These are phyloP conservation scores for Actinia tenebrosa DNA, from an alignment of 64 coral and sea anemone genomes.

Conservation along the genomic window DNA sequence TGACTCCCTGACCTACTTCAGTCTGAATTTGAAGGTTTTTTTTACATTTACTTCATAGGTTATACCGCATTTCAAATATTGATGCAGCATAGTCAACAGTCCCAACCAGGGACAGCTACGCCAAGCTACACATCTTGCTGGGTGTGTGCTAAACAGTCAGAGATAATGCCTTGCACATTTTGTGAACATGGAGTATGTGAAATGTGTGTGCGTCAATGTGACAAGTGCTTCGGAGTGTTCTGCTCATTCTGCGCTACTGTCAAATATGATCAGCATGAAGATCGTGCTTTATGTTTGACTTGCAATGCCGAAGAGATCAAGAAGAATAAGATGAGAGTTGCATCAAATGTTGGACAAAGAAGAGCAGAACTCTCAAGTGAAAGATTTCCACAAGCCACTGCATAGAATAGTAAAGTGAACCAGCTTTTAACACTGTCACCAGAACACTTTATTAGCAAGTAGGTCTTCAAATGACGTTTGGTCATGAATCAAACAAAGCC, in stretches of 20 bases:
- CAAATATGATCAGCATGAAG: slow-evolving; percentile 76
- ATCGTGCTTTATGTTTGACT: slow-evolving; percentile 69
- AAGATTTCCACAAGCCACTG: slow-evolving; percentile 12
- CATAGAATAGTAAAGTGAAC: too few relatives aligned
- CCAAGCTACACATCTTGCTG: slow-evolving; percentile 37
- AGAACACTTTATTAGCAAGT: background rate
- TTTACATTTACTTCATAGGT: background rate
- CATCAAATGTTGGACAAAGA: background rate
- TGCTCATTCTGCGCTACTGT: slow-evolving; percentile 81
- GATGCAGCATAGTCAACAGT: slow-evolving; percentile 71
- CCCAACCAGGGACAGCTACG: background rate
- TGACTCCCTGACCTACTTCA: too few relatives aligned
- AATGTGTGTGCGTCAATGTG: slow-evolving; percentile 89
- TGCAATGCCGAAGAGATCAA: slow-evolving; percentile 76
- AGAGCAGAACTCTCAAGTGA: background rate
- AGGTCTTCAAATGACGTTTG: too few relatives aligned
- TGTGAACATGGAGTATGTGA: slow-evolving; percentile 85
- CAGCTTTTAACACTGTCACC: too few relatives aligned
- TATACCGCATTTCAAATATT: slow-evolving; percentile 64
- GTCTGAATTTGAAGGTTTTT: too few relatives aligned
- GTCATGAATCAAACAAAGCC: too few relatives aligned
- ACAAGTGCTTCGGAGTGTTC: slow-evolving; percentile 81
- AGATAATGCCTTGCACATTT: slow-evolving; percentile 84
- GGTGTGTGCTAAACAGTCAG: slow-evolving; percentile 57
- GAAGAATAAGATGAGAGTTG: slow-evolving; percentile 31